Percentiles rank a stretch among this genome's conserved stretches.
Conservation (phyloP, 2,888 invertebrate species). For the Hirtodrosophila histrioides region DNA sequence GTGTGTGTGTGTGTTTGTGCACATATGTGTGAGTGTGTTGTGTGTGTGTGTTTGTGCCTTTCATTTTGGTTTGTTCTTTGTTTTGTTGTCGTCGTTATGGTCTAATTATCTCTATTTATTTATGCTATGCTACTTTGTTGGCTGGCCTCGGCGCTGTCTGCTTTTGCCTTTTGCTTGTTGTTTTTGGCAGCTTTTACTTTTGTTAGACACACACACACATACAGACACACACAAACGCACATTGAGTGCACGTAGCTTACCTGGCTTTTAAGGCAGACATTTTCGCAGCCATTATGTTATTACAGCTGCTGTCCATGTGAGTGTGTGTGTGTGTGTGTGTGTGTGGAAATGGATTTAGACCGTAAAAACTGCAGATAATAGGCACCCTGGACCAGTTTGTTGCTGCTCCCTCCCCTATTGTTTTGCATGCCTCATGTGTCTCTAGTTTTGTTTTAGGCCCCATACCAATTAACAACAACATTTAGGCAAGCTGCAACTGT, state of each 20-base stretch:
- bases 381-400: conserved; percentile 29
- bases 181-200: conserved; percentile 10
- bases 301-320: conserved; percentile 43
- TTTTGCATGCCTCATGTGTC: conserved; percentile 18
- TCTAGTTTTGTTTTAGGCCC: conserved; percentile 36
- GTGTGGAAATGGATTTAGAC: conserved; percentile 73
- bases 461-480: conserved; percentile 45
- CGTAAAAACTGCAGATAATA: conserved; percentile 76
- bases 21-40: conserved; percentile 1
- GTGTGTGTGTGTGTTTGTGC: conserved; percentile 1
- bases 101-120: conserved; percentile 80
- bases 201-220: conserved; percentile 18
- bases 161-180: conserved; percentile 23
- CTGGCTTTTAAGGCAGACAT: conserved; percentile 67
- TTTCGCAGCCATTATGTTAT: conserved; percentile 71
- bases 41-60: conserved; percentile 32
- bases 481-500: not conserved
- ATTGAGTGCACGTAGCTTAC: conserved; percentile 35
- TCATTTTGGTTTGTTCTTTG: conserved; percentile 36
- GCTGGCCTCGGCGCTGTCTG: conserved; percentile 34
- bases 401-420: not conserved
- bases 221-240: conserved; percentile 18
- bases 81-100: conserved; percentile 71
- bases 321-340: conserved; percentile 13
- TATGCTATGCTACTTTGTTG: conserved; percentile 69